Percentiles rank a stretch among this genome's conserved stretches.
These are phyloP conservation scores for Crenichthys baileyi DNA, from an alignment of 2,797 vertebrate genomes.

Conservation along the genomic window DNA sequence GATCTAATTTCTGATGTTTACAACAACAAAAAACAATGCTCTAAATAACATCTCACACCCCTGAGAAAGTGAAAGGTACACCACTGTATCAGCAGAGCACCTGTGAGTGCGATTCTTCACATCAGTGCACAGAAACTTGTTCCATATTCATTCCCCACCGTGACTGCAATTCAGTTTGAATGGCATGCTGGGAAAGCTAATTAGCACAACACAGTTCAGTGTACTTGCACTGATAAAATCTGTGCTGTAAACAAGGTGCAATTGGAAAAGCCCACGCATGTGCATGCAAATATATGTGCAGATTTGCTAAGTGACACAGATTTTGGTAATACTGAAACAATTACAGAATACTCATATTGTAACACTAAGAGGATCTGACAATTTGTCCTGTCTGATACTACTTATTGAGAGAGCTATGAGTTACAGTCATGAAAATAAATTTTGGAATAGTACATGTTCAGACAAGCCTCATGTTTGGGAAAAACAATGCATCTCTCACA, in stretches of 20 bases:
- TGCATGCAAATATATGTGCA: slow-evolving; percentile 8
- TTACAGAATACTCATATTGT: slow-evolving; percentile 44
- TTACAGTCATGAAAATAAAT: slow-evolving; percentile 77
- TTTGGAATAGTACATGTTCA: slow-evolving; percentile 76
- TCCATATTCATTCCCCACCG: slow-evolving; percentile 79
- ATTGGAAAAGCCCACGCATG: slow-evolving; percentile 59
- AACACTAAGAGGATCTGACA: slow-evolving; percentile 73
- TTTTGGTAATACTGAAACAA: slow-evolving; percentile 19
- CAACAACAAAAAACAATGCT: not conserved
- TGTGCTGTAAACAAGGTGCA: slow-evolving; percentile 57
- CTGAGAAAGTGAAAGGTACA: slow-evolving; percentile 35
- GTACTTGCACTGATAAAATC: slow-evolving; percentile 72
- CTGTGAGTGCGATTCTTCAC: slow-evolving; percentile 48
- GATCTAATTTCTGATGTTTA: slow-evolving; percentile 9
- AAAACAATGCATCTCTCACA: slow-evolving; percentile 36
- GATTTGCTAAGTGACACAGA: not conserved
- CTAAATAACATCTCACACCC: slow-evolving; percentile 7
- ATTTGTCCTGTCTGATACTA: slow-evolving; percentile 58
- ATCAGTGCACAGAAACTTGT: slow-evolving; percentile 70
- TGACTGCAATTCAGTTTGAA: slow-evolving; percentile 76
- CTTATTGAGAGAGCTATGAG: slow-evolving; percentile 61
- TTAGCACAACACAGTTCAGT: slow-evolving; percentile 80
- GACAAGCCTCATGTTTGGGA: slow-evolving; percentile 65
- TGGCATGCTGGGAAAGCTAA: slow-evolving; percentile 83
- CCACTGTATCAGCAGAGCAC: slow-evolving; percentile 16